Evolutionary conservation across 2,113 vertebrate species (phyloP), one percentile per base, ranked within the genome.

Genomic region (Chitala chitala): DNA sequence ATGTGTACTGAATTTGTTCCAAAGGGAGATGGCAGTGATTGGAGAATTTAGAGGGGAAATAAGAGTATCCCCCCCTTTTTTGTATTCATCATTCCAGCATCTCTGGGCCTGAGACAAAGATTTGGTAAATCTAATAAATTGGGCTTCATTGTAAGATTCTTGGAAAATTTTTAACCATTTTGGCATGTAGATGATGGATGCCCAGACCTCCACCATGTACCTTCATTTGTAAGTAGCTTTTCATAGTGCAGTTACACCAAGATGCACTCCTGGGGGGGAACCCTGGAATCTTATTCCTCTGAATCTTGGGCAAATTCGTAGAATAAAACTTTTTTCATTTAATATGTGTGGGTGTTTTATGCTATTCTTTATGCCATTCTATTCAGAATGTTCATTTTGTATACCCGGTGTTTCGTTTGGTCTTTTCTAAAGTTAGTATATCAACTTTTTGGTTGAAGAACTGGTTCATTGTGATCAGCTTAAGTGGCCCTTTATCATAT

Each of bases 11-110:
- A 95, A 89, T 88, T 88, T 87, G 93, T 92, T 93, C 94, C 88
- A 87, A 94, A 31, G 9, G 15, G 91, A 94, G 91, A 90, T 91
- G 94, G 93, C 92, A 90, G 90, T 91, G 89, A 89, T 91, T 88
- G 92, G 89, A 91, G 90, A 93, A 93, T 92, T 98, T 97, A 93
- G 92, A 91, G 96, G 98, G 96, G 97, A 94, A 98, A 95, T 92
- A 91, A 88, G n/a, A n/a, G n/a, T n/a, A n/a, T 70, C 33, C 38
- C 20, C 1, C 13, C 9, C 55, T 17, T 75, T 80, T 79, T 80
- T 87, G 79, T 77, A 65, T 86, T 79, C 78, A 86, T 87, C 89
- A 87, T 90, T 87, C 85, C 85, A 86, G 87, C 78, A 79, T 81
- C 84, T 73, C 86, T 82, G 82, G 84, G 77, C 85, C 83, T 86